A percentile compares a stretch with the other conserved stretches of the same genome.
phyloP scores from a whole-genome alignment of 2,888 invertebrate genomes.

The Oasisia sp. region DNA sequence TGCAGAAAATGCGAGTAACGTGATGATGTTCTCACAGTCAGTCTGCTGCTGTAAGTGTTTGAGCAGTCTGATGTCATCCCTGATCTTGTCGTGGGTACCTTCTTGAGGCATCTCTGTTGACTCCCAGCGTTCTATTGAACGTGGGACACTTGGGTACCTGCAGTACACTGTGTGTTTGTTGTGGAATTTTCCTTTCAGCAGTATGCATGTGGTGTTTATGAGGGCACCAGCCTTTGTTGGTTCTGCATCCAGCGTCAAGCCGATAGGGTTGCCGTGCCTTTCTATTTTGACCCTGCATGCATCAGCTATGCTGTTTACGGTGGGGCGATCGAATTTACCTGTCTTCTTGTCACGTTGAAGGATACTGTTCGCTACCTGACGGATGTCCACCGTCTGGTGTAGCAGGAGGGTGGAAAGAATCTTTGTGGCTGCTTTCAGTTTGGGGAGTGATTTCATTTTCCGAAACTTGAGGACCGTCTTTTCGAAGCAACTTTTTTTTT shows the following conservation, averaged over 20 bases:
- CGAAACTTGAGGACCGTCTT: neutral
- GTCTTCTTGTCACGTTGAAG: neutral
- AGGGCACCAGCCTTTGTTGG: neutral
- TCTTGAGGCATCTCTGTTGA: neutral
- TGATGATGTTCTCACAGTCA: conserved; percentile 4
- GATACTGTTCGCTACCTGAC: neutral
- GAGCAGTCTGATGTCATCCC: neutral
- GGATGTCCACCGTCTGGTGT: neutral
- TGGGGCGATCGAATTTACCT: neutral
- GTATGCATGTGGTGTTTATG: neutral
- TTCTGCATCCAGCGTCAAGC: neutral
- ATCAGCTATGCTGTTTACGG: neutral
- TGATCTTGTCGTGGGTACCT: neutral
- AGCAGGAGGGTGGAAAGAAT: neutral
- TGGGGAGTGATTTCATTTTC: neutral
- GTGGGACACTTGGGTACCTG: neutral
- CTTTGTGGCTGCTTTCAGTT: neutral
- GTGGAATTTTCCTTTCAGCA: neutral
- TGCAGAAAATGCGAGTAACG: neutral
- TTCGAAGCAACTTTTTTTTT: neutral
- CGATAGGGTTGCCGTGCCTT: neutral
- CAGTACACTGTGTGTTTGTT: neutral
- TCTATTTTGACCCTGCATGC: neutral
- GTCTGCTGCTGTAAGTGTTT: neutral
- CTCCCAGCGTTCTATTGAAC: neutral